These are phyloP conservation scores for Cristatella mucedo DNA, from an alignment of 2,888 invertebrate genomes.

Conservation along the genomic window DNA sequence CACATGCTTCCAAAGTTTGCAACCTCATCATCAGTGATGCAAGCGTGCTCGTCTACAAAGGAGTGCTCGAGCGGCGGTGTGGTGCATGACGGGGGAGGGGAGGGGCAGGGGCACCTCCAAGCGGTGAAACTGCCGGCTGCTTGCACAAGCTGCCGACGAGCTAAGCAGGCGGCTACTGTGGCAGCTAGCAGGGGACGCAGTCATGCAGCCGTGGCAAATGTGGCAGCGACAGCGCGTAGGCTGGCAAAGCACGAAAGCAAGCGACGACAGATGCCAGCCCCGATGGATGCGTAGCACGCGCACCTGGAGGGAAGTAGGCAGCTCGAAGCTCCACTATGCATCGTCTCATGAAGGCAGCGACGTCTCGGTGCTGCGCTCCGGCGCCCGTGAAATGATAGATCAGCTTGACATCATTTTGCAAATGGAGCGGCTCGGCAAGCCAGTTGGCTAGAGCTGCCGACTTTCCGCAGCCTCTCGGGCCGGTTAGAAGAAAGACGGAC, in stretches of 20 bases:
- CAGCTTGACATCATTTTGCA: conserved; percentile 17
- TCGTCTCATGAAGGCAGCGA: conserved; percentile 19
- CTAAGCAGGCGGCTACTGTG: too few relatives aligned
- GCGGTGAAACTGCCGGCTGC: not conserved
- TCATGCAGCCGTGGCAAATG: too few relatives aligned
- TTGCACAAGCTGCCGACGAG: not conserved
- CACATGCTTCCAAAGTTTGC: conserved; percentile 20
- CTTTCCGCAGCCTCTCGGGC: conserved; percentile 31
- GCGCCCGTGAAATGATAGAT: conserved; percentile 23
- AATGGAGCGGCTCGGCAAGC: conserved; percentile 18
- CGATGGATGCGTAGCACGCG: too few relatives aligned
- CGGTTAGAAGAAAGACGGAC: conserved; percentile 22
- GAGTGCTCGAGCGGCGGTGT: not conserved
- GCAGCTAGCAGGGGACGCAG: too few relatives aligned
- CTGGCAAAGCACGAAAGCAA: too few relatives aligned
- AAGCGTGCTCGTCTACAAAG: too few relatives aligned
- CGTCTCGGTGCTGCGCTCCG: conserved; percentile 20
- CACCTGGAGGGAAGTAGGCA: conserved; percentile 1
- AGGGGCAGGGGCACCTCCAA: not conserved
- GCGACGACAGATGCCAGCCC: too few relatives aligned
- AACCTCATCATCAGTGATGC: too few relatives aligned
- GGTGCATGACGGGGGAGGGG: not conserved
- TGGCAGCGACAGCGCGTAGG: too few relatives aligned
- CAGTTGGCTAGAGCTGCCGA: conserved; percentile 26
- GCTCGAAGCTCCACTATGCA: conserved; percentile 11